Conservation (phyloP, 2,888 invertebrate species). For the Stramonita haemastoma region DNA sequence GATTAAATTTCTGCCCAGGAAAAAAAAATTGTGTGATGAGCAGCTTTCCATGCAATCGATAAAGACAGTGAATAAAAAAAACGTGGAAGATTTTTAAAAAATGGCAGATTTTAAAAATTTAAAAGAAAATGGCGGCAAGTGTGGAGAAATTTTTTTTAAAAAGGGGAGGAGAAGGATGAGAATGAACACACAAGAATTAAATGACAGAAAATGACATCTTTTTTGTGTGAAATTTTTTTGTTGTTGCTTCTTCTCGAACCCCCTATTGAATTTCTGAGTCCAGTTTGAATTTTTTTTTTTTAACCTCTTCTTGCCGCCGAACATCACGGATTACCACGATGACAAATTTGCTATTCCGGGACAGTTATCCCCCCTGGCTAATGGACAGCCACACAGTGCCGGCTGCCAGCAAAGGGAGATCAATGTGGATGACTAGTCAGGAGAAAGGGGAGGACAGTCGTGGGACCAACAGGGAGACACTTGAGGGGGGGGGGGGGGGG, state of each 20-base stretch:
- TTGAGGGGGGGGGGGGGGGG: too few relatives aligned
- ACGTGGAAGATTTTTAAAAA: too few relatives aligned
- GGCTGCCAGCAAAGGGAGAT: slow-evolving; percentile 18
- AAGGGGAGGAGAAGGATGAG: background rate
- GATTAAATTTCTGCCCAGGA: slow-evolving; percentile 26
- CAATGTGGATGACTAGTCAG: slow-evolving; percentile 31
- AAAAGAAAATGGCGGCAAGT: too few relatives aligned
- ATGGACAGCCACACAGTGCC: background rate
- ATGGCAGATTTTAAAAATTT: background rate
- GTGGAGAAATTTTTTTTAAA: too few relatives aligned
- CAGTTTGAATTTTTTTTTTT: background rate
- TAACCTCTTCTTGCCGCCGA: background rate
- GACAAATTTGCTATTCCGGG: slow-evolving; percentile 37
- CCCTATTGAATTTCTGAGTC: background rate
- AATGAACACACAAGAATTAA: background rate
- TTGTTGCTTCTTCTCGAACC: too few relatives aligned
- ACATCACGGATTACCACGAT: slow-evolving; percentile 24
- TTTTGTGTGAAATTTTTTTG: too few relatives aligned
- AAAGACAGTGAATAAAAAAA: too few relatives aligned
- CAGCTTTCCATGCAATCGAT: background rate
- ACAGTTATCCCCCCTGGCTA: slow-evolving; percentile 20
- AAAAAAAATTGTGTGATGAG: background rate
- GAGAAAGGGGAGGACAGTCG: slow-evolving; percentile 8
- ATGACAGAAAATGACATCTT: background rate
- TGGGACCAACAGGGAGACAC: background rate